phyloP scores from a whole-genome alignment of 2,113 vertebrate species.

The Podiceps cristatus region DNA sequence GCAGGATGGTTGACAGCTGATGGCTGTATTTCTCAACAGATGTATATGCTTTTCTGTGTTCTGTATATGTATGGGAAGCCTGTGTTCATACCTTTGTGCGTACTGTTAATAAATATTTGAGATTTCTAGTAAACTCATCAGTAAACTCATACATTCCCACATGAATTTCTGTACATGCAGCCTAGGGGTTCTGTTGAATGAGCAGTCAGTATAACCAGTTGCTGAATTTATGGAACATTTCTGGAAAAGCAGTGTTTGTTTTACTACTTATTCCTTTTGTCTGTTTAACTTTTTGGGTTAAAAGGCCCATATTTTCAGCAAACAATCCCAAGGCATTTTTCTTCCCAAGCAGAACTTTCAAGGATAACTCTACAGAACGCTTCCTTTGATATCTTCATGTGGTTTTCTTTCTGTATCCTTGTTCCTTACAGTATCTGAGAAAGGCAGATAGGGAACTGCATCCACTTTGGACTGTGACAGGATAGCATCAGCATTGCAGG shows the following conservation, averaged over 20 bases:
- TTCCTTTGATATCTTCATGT: background rate
- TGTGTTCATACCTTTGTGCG: background rate
- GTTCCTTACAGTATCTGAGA: background rate
- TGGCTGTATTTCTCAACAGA: background rate
- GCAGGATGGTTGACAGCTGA: background rate
- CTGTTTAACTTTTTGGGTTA: background rate
- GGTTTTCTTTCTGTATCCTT: background rate
- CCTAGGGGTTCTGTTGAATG: background rate
- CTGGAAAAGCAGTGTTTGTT: background rate
- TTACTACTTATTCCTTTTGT: slow-evolving; percentile 18
- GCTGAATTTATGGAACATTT: background rate
- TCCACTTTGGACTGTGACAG: background rate
- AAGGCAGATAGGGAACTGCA: background rate
- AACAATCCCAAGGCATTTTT: slow-evolving; percentile 1
- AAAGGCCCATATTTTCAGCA: background rate
- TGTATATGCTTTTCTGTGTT: background rate
- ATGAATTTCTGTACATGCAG: background rate
- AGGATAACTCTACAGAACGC: background rate
- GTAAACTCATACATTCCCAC: background rate
- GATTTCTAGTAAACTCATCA: background rate
- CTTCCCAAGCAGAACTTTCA: background rate
- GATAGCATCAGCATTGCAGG: background rate
- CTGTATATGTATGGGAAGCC: background rate
- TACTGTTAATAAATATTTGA: slow-evolving; percentile 7
- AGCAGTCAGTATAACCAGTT: background rate